Conservation (phyloP, 2,888 invertebrate genomes). For the Timema cristinae region DNA sequence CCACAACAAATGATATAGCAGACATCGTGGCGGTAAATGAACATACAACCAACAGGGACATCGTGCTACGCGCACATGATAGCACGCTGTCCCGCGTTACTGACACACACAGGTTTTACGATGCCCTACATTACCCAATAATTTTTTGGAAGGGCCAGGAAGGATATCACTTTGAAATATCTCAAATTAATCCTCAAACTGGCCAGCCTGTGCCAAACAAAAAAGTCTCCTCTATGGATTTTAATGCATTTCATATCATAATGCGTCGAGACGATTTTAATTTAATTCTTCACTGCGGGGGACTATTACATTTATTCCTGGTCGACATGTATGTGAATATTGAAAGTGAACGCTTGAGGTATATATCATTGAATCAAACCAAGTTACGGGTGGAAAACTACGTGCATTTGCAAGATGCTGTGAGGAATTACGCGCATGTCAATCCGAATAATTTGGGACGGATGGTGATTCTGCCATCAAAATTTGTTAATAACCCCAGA, state of each 20-base stretch:
- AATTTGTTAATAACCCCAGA: background rate
- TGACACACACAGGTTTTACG: no score
- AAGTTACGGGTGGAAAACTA: background rate
- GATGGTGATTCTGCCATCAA: background rate
- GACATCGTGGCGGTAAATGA: background rate
- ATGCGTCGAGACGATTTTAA: background rate
- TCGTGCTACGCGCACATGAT: background rate
- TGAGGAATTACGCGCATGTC: background rate
- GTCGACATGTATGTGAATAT: slow-evolving; percentile 13
- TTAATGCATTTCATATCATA: slow-evolving; percentile 1
- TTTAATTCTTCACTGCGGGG: background rate
- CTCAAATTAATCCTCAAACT: no score
- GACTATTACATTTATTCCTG: slow-evolving; percentile 1
- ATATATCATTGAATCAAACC: slow-evolving; percentile 5
- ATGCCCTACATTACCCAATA: no score
- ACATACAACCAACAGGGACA: background rate
- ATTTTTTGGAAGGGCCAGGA: no score
- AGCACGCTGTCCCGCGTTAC: background rate
- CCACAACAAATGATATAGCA: background rate
- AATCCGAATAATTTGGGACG: background rate
- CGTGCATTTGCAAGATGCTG: slow-evolving; percentile 1
- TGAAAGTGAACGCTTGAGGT: slow-evolving; percentile 9
- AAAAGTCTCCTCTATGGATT: background rate
- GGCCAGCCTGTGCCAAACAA: no score
- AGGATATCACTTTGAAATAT: no score